Evolutionary conservation across 1,140 invertebrate genomes (phyloP).

Genomic region (Tetragnatha versicolor): DNA sequence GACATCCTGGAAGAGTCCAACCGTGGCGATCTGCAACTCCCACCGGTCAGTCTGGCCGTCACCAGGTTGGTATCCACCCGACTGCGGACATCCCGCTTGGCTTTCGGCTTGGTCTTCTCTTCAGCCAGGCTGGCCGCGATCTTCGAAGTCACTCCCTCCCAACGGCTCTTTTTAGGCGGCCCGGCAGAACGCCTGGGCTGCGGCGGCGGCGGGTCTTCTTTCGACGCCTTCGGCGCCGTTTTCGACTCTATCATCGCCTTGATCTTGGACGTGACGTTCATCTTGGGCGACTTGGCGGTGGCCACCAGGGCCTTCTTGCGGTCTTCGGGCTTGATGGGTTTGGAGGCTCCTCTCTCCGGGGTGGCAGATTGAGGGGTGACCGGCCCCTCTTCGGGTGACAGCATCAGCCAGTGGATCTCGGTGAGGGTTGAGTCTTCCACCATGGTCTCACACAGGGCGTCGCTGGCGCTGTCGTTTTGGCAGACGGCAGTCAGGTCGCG

Average conservation of each 20-base stretch:
- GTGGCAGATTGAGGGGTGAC: not conserved
- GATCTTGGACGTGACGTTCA: constrained; percentile 58
- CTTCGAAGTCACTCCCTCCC: constrained; percentile 64
- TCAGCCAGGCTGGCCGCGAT: constrained; percentile 60
- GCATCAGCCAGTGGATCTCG: constrained; percentile 28
- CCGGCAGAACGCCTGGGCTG: not conserved
- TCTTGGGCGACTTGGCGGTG: constrained; percentile 46
- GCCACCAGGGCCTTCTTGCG: not conserved
- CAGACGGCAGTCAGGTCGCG: constrained; percentile 15
- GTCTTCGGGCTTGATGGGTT: too few species aligned
- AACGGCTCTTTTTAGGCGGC: constrained; percentile 63
- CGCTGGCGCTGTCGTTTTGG: constrained; percentile 38
- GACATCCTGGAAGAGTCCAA: constrained; percentile 5
- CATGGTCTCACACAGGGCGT: constrained; percentile 46
- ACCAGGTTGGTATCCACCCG: constrained; percentile 60
- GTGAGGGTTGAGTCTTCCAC: constrained; percentile 46
- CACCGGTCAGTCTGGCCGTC: constrained; percentile 41
- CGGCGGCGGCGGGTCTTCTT: not conserved
- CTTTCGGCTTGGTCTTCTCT: constrained; percentile 61
- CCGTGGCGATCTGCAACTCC: constrained; percentile 21
- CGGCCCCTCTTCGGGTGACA: constrained; percentile 28
- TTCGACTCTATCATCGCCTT: constrained; percentile 58
- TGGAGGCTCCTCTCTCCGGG: too few species aligned
- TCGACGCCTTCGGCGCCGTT: not conserved
- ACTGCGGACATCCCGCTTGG: constrained; percentile 63